phyloP scores from a whole-genome alignment of 2,888 invertebrate species.

The Dryocosmus kuriphilus region DNA sequence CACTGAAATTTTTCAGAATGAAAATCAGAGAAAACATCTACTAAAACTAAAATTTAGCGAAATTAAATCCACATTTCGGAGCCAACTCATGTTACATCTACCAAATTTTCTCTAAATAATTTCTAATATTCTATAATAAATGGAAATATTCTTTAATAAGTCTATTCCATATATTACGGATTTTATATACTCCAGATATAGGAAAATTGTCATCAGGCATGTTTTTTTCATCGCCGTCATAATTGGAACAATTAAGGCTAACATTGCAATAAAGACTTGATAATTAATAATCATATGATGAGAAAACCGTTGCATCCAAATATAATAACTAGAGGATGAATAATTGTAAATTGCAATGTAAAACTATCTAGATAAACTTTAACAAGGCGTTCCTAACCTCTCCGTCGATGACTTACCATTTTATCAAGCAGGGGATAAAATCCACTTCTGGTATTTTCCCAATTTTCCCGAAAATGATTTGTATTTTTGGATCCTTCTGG shows the following conservation, averaged over 20 bases:
- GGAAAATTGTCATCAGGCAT: not conserved
- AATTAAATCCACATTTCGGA: not conserved
- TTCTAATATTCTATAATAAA: not conserved
- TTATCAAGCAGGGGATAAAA: not conserved
- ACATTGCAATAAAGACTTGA: not conserved
- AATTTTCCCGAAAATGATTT: not conserved
- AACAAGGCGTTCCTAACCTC: constrained; percentile 36
- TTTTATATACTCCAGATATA: not conserved
- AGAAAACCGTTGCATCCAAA: not conserved
- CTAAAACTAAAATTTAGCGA: not conserved
- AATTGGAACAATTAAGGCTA: not conserved
- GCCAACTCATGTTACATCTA: not conserved
- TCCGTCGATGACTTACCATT: constrained; percentile 26
- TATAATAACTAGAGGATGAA: not conserved
- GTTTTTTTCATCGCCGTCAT: not conserved
- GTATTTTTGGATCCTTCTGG: not conserved
- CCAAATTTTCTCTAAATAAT: not conserved
- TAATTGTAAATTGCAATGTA: not conserved
- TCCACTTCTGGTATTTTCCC: not conserved
- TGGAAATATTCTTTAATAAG: not conserved
- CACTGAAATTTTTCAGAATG: not conserved
- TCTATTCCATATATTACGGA: not conserved
- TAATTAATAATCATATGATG: not conserved
- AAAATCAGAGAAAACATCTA: not conserved
- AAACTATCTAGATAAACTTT: constrained; percentile 1